Evolutionary conservation across 2,113 vertebrate species (phyloP).

Genomic region (Prinia subflava): DNA sequence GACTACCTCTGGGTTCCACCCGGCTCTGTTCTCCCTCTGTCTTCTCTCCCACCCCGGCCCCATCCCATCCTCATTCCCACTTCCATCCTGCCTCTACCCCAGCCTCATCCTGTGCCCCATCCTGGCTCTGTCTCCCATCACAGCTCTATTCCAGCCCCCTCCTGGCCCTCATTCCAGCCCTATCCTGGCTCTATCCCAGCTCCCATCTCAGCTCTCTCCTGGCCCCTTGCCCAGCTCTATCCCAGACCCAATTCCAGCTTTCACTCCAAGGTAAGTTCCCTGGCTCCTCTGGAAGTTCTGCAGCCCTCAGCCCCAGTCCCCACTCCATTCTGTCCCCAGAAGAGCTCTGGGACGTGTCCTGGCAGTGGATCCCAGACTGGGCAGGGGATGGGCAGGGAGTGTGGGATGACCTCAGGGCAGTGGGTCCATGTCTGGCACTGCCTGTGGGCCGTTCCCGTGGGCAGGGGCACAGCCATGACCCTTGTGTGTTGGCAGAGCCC

Average conservation of each 20-base stretch:
- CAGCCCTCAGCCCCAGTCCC: background rate
- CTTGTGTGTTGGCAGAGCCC: conserved; percentile 73
- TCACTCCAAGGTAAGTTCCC: background rate
- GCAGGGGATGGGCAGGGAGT: background rate
- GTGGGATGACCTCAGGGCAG: background rate
- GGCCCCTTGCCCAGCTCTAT: background rate
- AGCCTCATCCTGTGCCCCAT: background rate
- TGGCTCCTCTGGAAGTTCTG: background rate
- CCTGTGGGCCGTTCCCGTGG: accelerated
- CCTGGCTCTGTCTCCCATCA: background rate
- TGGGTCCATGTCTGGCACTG: background rate
- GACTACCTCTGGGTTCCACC: background rate
- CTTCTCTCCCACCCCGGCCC: background rate
- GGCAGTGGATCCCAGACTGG: background rate
- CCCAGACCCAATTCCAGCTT: background rate
- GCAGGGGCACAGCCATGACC: background rate
- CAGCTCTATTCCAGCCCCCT: background rate
- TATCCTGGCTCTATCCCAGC: background rate
- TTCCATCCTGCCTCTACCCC: background rate
- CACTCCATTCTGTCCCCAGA: no score
- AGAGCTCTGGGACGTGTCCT: background rate
- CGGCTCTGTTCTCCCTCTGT: background rate
- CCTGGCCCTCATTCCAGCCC: background rate
- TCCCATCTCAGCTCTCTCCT: background rate
- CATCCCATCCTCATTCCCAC: background rate